Percentiles rank a stretch among this genome's conserved stretches.
These are phyloP conservation scores for Drosophila borealis DNA, from an alignment of 2,888 invertebrate genomes.

Conservation along the genomic window DNA sequence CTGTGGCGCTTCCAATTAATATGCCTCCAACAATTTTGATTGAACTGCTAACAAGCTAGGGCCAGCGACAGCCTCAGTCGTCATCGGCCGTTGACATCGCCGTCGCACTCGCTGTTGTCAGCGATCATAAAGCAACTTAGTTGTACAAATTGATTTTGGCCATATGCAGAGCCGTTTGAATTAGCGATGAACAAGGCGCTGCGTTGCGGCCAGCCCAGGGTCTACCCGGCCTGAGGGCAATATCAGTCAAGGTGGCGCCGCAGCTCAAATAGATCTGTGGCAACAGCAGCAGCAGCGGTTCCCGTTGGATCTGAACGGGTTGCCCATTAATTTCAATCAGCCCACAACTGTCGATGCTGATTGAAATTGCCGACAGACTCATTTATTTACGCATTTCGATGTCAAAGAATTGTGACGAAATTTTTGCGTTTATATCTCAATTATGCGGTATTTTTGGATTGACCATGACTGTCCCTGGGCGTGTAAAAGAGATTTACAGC, in stretches of 20 bases:
- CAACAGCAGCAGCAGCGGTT: constrained; percentile 7
- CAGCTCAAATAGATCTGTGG: constrained; percentile 22
- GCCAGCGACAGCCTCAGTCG: constrained; percentile 8
- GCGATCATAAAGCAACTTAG: constrained; percentile 60
- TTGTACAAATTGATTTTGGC: constrained; percentile 72
- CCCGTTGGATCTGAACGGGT: constrained; percentile 29
- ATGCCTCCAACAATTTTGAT: constrained; percentile 69
- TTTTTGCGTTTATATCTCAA: constrained; percentile 40
- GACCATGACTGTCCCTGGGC: constrained; percentile 20
- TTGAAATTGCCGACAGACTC: constrained; percentile 60
- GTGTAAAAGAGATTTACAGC: constrained; percentile 29
- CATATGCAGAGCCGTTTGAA: constrained; percentile 52
- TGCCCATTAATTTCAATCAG: constrained; percentile 61
- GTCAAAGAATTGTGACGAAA: constrained; percentile 54
- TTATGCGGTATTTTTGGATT: constrained; percentile 19
- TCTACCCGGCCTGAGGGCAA: constrained; percentile 28
- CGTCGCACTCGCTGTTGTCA: constrained; percentile 2
- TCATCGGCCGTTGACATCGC: not conserved
- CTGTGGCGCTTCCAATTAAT: constrained; percentile 63
- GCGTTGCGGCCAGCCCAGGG: constrained; percentile 45
- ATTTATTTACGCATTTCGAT: constrained; percentile 47
- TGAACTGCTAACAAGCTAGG: constrained; percentile 66
- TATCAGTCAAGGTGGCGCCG: constrained; percentile 53
- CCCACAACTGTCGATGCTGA: constrained; percentile 47
- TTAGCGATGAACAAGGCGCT: constrained; percentile 29